These are phyloP conservation scores for Drosophila borborema DNA, from an alignment of 2,888 invertebrate genomes.

Conservation along the genomic window DNA sequence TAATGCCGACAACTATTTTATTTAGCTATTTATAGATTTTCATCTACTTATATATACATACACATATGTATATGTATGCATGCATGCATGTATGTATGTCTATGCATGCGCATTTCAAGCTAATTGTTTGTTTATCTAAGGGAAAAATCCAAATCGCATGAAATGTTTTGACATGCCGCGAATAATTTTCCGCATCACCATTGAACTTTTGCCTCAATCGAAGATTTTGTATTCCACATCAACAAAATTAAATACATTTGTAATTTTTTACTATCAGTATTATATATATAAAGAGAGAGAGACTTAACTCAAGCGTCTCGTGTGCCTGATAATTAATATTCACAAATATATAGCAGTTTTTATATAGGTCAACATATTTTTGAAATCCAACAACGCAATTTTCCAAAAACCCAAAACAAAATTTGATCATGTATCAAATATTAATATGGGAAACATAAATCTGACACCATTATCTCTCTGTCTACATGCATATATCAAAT, in stretches of 20 bases:
- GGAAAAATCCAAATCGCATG: slow-evolving; percentile 53
- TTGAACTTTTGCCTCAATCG: slow-evolving; percentile 55
- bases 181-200: slow-evolving; percentile 53
- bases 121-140: slow-evolving; percentile 70
- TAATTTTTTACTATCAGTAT: slow-evolving; percentile 16
- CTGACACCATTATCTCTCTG: slow-evolving; percentile 52
- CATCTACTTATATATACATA: slow-evolving; percentile 15
- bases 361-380: slow-evolving; percentile 49
- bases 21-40: slow-evolving; percentile 37
- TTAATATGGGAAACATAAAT: slow-evolving; percentile 40
- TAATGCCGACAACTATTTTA: slow-evolving; percentile 48
- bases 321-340: slow-evolving; percentile 48
- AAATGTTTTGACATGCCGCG: slow-evolving; percentile 70
- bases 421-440: slow-evolving; percentile 22
- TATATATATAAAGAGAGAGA: background rate
- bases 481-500: slow-evolving; percentile 9
- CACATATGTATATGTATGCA: background rate
- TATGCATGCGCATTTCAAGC: slow-evolving; percentile 60
- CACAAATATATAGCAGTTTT: slow-evolving; percentile 29
- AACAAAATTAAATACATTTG: slow-evolving; percentile 24
- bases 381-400: slow-evolving; percentile 51
- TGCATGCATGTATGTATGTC: background rate
- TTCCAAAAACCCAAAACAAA: slow-evolving; percentile 50
- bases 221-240: slow-evolving; percentile 7
- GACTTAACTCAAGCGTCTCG: slow-evolving; percentile 23